Conservation (phyloP, 1,140 invertebrate species). For the silkworm (Bombyx mori) region DNA sequence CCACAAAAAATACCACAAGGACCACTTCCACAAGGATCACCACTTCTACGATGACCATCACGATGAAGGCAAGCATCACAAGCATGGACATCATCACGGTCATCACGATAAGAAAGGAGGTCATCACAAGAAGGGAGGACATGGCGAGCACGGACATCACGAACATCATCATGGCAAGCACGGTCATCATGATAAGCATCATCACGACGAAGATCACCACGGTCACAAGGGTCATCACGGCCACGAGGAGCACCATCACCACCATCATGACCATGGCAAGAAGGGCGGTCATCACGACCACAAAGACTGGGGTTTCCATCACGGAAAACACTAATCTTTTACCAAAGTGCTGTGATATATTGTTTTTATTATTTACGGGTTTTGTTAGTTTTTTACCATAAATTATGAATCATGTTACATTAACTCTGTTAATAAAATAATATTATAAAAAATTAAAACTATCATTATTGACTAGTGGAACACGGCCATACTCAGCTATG, state of each 20-base stretch:
- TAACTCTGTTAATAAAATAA: constrained; percentile 14
- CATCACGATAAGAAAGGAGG: constrained; percentile 50
- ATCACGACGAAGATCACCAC: constrained; percentile 49
- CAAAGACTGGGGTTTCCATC: constrained; percentile 61
- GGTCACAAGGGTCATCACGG: constrained; percentile 57
- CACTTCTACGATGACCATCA: constrained; percentile 62
- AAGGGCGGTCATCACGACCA: constrained; percentile 52
- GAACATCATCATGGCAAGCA: constrained; percentile 52
- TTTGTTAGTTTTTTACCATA: constrained; percentile 15
- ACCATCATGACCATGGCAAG: constrained; percentile 55
- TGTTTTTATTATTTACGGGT: constrained; percentile 23
- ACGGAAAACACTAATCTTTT: constrained; percentile 50
- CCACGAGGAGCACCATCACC: constrained; percentile 57
- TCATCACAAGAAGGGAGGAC: constrained; percentile 57
- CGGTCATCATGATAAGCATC: constrained; percentile 55
- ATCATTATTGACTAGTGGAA: neutral
- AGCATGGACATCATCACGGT: constrained; percentile 54
- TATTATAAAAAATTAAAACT: constrained; percentile 1
- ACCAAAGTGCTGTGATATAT: constrained; percentile 44
- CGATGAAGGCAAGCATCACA: constrained; percentile 57
- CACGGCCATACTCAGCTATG: too few relatives aligned
- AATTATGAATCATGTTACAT: constrained; percentile 10
- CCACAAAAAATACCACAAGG: constrained; percentile 64
- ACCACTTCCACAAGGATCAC: constrained; percentile 59
- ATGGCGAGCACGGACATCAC: constrained; percentile 48